Evolutionary conservation across 1,140 invertebrate genomes (phyloP).

Genomic region (Diplogasteroides magnus): DNA sequence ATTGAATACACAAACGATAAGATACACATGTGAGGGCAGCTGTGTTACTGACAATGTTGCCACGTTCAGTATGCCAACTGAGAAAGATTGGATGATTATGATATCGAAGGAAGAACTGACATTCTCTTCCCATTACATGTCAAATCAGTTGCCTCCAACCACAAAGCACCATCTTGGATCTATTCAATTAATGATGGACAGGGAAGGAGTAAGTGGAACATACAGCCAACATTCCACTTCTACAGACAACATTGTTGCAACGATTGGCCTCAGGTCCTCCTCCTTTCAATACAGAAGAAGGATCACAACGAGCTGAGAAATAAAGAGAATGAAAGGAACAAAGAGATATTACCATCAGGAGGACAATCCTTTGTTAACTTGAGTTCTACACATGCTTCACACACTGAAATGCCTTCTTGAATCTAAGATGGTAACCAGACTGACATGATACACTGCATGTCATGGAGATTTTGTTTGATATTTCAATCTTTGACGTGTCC

Average conservation of each 20-base stretch:
- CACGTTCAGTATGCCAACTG: not conserved
- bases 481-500: not conserved
- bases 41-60: not conserved
- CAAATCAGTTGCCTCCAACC: not conserved
- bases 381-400: not conserved
- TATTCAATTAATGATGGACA: not conserved
- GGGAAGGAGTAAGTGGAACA: not conserved
- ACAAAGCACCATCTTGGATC: not conserved
- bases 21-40: not conserved
- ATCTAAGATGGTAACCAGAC: too few relatives aligned
- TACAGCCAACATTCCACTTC: not conserved
- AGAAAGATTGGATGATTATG: not conserved
- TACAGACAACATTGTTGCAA: not conserved
- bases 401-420: not conserved
- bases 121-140: not conserved
- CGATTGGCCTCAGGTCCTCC: not conserved
- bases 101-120: not conserved
- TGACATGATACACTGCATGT: not conserved
- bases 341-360: not conserved
- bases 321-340: not conserved
- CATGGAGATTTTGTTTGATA: not conserved
- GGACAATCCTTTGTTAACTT: not conserved
- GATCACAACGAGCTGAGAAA: not conserved
- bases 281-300: not conserved
- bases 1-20: too few relatives aligned